These are phyloP conservation scores for Parasteatoda tepidariorum DNA, from an alignment of 1,140 invertebrate species.

Conservation along the genomic window DNA sequence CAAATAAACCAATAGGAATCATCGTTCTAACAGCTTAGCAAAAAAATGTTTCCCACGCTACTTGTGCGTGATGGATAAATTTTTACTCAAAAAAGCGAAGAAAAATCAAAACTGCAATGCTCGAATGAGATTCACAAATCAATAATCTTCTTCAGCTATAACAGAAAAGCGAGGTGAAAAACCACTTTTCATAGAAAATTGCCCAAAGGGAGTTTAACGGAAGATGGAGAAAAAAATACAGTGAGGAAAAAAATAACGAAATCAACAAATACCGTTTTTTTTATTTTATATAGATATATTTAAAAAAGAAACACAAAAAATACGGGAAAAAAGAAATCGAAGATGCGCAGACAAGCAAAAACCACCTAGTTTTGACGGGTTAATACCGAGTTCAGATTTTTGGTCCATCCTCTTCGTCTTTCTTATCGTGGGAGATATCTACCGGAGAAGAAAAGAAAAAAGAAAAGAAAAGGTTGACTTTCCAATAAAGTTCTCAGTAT, in stretches of 20 bases:
- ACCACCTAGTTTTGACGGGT: slow-evolving; percentile 52
- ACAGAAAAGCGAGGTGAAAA: slow-evolving; percentile 10
- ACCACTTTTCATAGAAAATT: slow-evolving; percentile 8
- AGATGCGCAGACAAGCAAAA: slow-evolving; percentile 36
- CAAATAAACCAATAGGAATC: not conserved
- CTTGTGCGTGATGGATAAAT: too few relatives aligned
- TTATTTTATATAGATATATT: too few relatives aligned
- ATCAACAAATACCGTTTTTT: slow-evolving; percentile 42
- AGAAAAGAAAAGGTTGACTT: slow-evolving; percentile 8
- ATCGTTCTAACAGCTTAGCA: too few relatives aligned
- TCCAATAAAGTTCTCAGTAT: slow-evolving; percentile 20
- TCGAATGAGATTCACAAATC: not conserved
- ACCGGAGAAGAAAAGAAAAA: not conserved
- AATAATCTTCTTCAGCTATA: slow-evolving; percentile 36
- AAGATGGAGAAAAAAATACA: slow-evolving; percentile 26
- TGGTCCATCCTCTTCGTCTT: not conserved
- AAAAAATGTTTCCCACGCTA: too few relatives aligned
- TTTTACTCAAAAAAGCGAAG: too few relatives aligned
- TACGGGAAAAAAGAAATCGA: slow-evolving; percentile 27
- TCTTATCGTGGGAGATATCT: not conserved
- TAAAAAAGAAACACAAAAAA: not conserved
- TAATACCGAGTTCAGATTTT: slow-evolving; percentile 47
- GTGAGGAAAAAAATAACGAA: slow-evolving; percentile 14
- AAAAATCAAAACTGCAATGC: too few relatives aligned
- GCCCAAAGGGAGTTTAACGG: slow-evolving; percentile 1